These are phyloP conservation scores for Montipora sp. DNA, from an alignment of 64 coral and sea anemone genomes.

Conservation along the genomic window DNA sequence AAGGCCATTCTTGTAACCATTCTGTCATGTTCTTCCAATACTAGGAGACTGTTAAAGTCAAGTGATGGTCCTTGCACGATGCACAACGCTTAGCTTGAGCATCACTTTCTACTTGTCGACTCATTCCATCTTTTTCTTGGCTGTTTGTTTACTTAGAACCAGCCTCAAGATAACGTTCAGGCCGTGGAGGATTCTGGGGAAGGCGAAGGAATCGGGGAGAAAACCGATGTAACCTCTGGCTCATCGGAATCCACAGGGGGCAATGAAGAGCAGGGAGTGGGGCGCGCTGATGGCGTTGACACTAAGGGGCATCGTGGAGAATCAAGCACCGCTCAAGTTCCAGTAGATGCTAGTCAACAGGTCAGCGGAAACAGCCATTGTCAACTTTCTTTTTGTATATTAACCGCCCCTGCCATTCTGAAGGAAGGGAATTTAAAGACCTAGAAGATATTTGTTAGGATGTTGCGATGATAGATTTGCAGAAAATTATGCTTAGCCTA, in stretches of 20 bases:
- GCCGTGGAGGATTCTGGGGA: constrained; percentile 80
- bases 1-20: no score
- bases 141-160: not conserved
- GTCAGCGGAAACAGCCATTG: not conserved
- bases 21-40: no score
- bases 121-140: not conserved
- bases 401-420: no score
- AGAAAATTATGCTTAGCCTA: no score
- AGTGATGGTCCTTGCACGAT: no score
- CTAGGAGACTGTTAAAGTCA: no score
- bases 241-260: constrained; percentile 73
- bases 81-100: no score
- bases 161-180: constrained; percentile 77
- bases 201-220: constrained; percentile 66
- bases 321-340: constrained; percentile 49
- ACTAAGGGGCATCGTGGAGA: constrained; percentile 82
- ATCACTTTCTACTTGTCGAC: not conserved
- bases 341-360: constrained; percentile 67
- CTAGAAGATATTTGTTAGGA: no score
- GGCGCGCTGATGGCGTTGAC: constrained; percentile 61
- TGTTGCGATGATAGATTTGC: no score
- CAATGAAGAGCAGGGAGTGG: constrained; percentile 75
- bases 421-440: no score
- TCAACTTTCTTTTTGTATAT: not conserved
- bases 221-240: constrained; percentile 64